Evolutionary conservation across 2,888 invertebrate genomes (phyloP).

Genomic region (Lordiphosa andalusiaca): DNA sequence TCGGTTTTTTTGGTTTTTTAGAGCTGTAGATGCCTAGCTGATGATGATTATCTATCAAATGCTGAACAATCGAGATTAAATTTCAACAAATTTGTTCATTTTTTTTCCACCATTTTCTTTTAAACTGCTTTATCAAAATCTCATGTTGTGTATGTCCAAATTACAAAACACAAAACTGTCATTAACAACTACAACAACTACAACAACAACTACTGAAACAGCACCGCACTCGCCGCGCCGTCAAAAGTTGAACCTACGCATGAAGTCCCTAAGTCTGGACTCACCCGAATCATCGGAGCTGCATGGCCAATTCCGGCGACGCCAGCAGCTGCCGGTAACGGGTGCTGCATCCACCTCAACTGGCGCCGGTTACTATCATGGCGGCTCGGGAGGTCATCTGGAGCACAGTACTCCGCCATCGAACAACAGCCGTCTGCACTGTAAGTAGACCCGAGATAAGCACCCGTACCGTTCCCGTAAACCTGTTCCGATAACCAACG

Average conservation of each 20-base stretch:
- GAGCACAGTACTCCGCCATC: constrained; percentile 81
- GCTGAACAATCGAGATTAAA: constrained; percentile 58
- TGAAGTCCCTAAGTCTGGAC: constrained; percentile 98
- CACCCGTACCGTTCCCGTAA: constrained; percentile 18
- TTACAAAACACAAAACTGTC: too few species aligned
- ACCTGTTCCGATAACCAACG: constrained; percentile 18
- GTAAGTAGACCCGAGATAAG: constrained; percentile 81
- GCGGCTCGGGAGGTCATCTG: constrained; percentile 80
- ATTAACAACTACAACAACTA: constrained; percentile 12
- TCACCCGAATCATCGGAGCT: constrained; percentile 95
- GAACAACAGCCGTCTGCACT: constrained; percentile 83
- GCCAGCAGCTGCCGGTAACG: constrained; percentile 83
- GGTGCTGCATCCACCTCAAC: constrained; percentile 79
- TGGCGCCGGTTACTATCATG: constrained; percentile 74
- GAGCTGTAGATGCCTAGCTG: constrained; percentile 46
- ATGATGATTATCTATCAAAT: constrained; percentile 15
- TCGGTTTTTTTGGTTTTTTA: constrained; percentile 30
- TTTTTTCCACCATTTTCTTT: constrained; percentile 55
- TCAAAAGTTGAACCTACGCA: constrained; percentile 96
- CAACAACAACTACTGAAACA: constrained; percentile 79
- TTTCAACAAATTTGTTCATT: constrained; percentile 25
- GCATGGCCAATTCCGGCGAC: constrained; percentile 86
- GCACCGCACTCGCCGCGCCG: constrained; percentile 97
- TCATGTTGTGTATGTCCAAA: constrained; percentile 49
- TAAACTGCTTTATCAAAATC: constrained; percentile 47